Evolutionary conservation across 37 sponge, comb jelly and placozoan genomes (phyloP), one percentile per base, ranked within the genome.

Genomic region (Oopsacas minuta): DNA sequence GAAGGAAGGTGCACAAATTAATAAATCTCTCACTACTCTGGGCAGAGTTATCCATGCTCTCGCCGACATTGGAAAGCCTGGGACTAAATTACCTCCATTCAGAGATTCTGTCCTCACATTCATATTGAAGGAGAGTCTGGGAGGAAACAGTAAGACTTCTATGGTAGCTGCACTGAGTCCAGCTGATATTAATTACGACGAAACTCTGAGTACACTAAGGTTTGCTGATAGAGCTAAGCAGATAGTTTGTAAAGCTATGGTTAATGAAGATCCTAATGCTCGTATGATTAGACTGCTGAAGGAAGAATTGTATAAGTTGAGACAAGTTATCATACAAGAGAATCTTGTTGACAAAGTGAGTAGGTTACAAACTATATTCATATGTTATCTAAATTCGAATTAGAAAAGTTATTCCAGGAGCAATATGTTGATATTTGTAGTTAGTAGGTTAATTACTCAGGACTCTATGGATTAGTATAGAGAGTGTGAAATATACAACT

Each of bases 181-280:
- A 36, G 97, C 97, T 30, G 91, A 92, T 25, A 96, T 96, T 39
- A 96, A 96, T 87, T 96, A 92, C 81, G 97, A 96, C 22, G 97
- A 96, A 82, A 91, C 94, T 25, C 88, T 93, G 83, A 92, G 97
- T 53, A 96, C 97, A 20, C 86, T 96, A 32, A 88, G 97, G 90
- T 93, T 37, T 1, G 97, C 97, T 38, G 93, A 96, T 81, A 82
- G 91, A 75, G 97, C 97, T 0, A 96, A 96, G 81, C 94, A 94
- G 91, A 96, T 96, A 53, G 85, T 94, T 83, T 96, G 97, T 87
- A 91, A 90, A 52, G 97, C 97, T 36, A 89, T 93, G 12, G 86
- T 96, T 52, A 93, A 96, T 87, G 97, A 96, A 52, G 97, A 96
- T 83, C 97, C 97, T 36, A 96, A 96, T 86, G 97, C 97, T 1